Evolutionary conservation across 2,797 vertebrate genomes (phyloP).

Genomic region (Holocentrus rufus): DNA sequence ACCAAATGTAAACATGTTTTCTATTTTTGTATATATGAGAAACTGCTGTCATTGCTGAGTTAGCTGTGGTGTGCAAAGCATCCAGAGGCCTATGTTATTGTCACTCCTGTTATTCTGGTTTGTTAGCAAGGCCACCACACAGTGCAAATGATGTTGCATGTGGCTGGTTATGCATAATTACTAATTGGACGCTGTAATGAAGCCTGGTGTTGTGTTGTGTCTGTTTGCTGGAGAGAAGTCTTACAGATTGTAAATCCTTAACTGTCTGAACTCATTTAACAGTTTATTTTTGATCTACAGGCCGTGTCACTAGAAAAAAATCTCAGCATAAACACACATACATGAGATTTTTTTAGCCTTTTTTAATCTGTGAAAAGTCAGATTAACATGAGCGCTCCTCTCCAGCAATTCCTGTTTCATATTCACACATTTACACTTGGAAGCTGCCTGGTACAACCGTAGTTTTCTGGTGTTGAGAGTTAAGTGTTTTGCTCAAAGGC

Average conservation of each 20-base stretch:
- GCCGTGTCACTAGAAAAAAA: not conserved
- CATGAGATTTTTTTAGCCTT: not conserved
- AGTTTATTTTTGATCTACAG: not conserved
- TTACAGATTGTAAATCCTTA: not conserved
- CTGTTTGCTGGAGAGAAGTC: not conserved
- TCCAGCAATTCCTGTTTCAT: too few relatives aligned
- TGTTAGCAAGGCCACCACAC: not conserved
- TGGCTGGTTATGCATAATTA: slow-evolving; percentile 7
- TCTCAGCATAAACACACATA: not conserved
- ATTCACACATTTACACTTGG: too few relatives aligned
- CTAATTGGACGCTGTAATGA: not conserved
- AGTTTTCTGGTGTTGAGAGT: too few relatives aligned
- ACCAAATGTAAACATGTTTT: slow-evolving; percentile 28
- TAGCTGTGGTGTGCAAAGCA: slow-evolving; percentile 17
- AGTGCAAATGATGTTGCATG: slow-evolving; percentile 13
- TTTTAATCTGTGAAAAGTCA: not conserved
- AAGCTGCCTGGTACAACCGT: too few relatives aligned
- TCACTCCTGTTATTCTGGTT: not conserved
- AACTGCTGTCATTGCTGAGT: slow-evolving; percentile 6
- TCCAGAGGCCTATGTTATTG: slow-evolving; percentile 1
- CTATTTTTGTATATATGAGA: slow-evolving; percentile 27
- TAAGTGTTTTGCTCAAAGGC: too few relatives aligned
- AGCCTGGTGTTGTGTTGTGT: not conserved
- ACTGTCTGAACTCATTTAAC: not conserved
- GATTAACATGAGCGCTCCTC: too few relatives aligned